phyloP scores from a whole-genome alignment of 2,797 vertebrate genomes.

The Lates japonicus region DNA sequence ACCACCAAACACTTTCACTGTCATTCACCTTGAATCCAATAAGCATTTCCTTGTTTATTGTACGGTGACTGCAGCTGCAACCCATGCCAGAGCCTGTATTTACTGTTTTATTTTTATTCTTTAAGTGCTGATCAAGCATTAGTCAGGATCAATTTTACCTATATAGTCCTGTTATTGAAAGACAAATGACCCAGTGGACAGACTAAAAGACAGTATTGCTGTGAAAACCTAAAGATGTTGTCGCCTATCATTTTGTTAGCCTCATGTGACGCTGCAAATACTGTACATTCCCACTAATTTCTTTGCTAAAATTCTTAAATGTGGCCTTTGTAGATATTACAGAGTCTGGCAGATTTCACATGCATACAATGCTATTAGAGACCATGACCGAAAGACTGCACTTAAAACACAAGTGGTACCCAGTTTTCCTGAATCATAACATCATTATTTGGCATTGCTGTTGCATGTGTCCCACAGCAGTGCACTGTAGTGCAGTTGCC shows the following conservation, averaged over 20 bases:
- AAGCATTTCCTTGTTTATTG: background rate
- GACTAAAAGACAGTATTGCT: background rate
- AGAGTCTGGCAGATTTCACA: conserved; percentile 50
- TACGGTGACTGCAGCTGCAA: background rate
- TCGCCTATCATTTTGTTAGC: background rate
- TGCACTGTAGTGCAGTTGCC: conserved; percentile 24
- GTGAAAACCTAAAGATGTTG: background rate
- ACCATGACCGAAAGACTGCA: conserved; percentile 60
- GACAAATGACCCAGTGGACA: background rate
- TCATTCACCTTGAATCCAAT: conserved; percentile 16
- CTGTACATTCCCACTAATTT: background rate
- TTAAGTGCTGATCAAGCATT: background rate
- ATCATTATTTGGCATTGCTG: conserved; percentile 61
- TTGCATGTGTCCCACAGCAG: conserved; percentile 40
- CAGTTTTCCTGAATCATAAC: conserved; percentile 68
- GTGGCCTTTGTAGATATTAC: conserved; percentile 34
- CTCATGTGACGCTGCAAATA: background rate
- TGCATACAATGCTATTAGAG: conserved; percentile 58
- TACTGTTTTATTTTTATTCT: background rate
- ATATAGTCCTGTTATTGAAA: background rate
- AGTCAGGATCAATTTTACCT: background rate
- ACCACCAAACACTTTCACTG: conserved; percentile 18
- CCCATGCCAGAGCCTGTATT: background rate
- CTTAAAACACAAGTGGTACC: conserved; percentile 71
- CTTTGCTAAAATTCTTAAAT: conserved; percentile 4